Conservation (phyloP, 2,888 invertebrate genomes). For the Cyclophora albipunctata region DNA sequence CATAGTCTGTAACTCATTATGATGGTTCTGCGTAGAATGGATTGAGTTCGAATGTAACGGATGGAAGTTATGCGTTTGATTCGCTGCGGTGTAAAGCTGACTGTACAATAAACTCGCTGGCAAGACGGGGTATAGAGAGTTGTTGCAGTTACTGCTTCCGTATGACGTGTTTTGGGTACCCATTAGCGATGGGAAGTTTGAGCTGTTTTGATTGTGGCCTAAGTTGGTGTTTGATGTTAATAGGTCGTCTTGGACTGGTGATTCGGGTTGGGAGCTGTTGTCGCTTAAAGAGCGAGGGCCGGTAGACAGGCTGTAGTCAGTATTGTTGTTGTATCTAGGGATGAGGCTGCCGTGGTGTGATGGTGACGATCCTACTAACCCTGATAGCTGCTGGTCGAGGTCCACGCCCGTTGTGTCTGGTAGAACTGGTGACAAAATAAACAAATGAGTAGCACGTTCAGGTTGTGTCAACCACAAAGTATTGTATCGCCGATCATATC, state of each 20-base stretch:
- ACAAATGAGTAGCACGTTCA: not conserved
- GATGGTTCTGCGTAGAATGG: constrained; percentile 77
- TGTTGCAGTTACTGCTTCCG: constrained; percentile 79
- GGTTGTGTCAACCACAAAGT: not conserved
- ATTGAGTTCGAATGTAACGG: constrained; percentile 79
- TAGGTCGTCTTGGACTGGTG: constrained; percentile 86
- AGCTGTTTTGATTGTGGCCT: constrained; percentile 77
- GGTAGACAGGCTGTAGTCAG: constrained; percentile 79
- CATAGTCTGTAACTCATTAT: constrained; percentile 83
- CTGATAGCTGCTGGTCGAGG: constrained; percentile 82
- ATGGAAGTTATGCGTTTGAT: constrained; percentile 83
- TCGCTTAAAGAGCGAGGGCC: constrained; percentile 87
- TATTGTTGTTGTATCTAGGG: constrained; percentile 80
- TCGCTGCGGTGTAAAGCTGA: constrained; percentile 86
- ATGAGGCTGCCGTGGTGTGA: constrained; percentile 77
- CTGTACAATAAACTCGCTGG: constrained; percentile 89
- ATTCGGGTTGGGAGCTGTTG: constrained; percentile 88
- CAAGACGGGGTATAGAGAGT: constrained; percentile 84
- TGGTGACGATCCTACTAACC: constrained; percentile 75
- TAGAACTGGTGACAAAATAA: constrained; percentile 73
- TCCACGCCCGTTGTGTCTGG: constrained; percentile 86
- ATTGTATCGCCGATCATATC: not conserved
- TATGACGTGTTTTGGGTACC: constrained; percentile 78
- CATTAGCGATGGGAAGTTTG: constrained; percentile 79
- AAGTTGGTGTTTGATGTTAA: constrained; percentile 78